A percentile compares a stretch with the other conserved stretches of the same genome.
Conservation (phyloP, 23 tunicate genomes). For the Ciona savignyi region DNA sequence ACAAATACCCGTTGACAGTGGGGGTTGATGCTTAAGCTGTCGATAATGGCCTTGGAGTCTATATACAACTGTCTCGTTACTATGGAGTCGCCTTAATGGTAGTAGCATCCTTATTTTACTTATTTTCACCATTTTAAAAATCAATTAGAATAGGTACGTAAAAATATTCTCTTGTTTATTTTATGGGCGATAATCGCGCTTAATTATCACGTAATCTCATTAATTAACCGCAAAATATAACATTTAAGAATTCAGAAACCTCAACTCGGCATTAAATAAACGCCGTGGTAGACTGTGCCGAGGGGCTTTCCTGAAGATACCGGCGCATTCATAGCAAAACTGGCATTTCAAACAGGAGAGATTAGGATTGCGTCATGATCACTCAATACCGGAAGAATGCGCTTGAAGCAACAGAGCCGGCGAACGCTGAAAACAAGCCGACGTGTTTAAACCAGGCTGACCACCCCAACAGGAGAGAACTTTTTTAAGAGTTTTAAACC, state of each 20-base stretch:
- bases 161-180: no score
- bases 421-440: not conserved
- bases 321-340: not conserved
- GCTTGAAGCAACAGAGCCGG: slow-evolving; percentile 2
- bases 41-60: slow-evolving; percentile 12
- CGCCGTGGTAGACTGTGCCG: no score
- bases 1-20: not conserved
- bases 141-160: no score
- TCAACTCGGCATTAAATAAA: no score
- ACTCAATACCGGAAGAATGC: slow-evolving; percentile 1
- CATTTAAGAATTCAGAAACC: no score
- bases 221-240: no score
- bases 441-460: not conserved
- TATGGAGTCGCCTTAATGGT: not conserved
- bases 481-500: not conserved
- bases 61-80: not conserved
- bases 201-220: no score
- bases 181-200: no score
- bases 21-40: slow-evolving; percentile 5
- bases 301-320: not conserved
- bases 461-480: not conserved
- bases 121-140: no score
- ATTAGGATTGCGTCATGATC: not conserved
- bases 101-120: no score
- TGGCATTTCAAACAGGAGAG: not conserved